These are phyloP conservation scores for Labrus mixtus DNA, from an alignment of 2,113 vertebrate genomes.

Conservation along the genomic window DNA sequence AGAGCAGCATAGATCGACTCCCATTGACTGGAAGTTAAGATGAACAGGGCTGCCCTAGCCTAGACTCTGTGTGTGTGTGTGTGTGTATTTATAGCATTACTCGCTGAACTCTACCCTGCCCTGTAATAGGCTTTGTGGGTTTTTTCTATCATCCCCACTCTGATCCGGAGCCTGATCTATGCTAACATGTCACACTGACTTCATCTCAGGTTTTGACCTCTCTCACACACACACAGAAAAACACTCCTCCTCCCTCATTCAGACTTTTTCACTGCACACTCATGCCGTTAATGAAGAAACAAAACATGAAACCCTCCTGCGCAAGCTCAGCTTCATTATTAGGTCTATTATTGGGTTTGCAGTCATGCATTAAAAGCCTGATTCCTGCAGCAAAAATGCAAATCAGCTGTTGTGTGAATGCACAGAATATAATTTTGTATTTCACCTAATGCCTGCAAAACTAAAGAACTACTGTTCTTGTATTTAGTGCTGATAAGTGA, in stretches of 20 bases:
- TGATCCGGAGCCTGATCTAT: slow-evolving; percentile 46
- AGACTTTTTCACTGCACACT: slow-evolving; percentile 7
- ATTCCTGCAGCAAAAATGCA: slow-evolving; percentile 3
- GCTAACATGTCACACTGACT: slow-evolving; percentile 36
- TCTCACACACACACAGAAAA: not conserved
- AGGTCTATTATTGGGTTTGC: slow-evolving; percentile 3
- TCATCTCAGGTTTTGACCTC: slow-evolving; percentile 14
- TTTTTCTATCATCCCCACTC: slow-evolving; percentile 25
- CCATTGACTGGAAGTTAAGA: slow-evolving; percentile 35
- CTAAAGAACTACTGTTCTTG: not conserved
- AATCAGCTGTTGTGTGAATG: not conserved
- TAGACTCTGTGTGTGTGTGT: not conserved
- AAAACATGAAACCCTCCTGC: slow-evolving; percentile 27
- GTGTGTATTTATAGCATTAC: slow-evolving; percentile 45
- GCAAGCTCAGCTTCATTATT: slow-evolving; percentile 36
- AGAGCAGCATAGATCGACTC: slow-evolving; percentile 12
- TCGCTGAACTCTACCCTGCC: slow-evolving; percentile 42
- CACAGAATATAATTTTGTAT: too few relatives aligned
- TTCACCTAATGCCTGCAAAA: not conserved
- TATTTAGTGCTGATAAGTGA: not conserved
- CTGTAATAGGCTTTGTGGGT: slow-evolving; percentile 63
- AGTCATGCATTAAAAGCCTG: slow-evolving; percentile 16
- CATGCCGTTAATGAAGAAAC: slow-evolving; percentile 35
- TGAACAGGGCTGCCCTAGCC: not conserved
- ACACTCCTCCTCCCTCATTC: not conserved